Evolutionary conservation across 2,888 invertebrate species (phyloP).

Genomic region (Gnatocerus cornutus): DNA sequence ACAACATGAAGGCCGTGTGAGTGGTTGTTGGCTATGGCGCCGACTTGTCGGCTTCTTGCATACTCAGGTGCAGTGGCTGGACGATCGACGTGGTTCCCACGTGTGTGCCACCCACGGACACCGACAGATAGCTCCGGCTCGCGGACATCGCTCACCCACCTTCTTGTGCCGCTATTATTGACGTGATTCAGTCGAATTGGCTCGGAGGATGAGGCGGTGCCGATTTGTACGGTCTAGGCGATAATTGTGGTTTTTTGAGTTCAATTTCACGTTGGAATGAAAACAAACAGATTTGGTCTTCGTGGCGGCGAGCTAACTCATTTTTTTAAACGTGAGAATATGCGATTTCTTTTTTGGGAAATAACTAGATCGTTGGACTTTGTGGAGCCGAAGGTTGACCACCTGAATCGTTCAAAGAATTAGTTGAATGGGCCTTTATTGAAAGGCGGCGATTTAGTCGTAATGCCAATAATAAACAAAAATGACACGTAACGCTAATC

Average conservation of each 20-base stretch:
- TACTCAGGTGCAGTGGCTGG: conserved; percentile 79
- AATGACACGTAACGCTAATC: not conserved
- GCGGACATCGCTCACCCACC: conserved; percentile 44
- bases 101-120: conserved; percentile 67
- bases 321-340: conserved; percentile 29
- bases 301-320: no score
- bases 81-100: conserved; percentile 68
- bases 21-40: conserved; percentile 71
- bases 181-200: conserved; percentile 17
- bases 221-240: no score
- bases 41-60: conserved; percentile 77
- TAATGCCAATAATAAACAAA: not conserved
- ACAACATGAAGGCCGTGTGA: conserved; percentile 54
- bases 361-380: not conserved
- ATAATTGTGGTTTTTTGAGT: no score
- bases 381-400: conserved; percentile 2
- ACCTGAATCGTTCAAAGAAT: not conserved
- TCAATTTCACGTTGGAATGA: no score
- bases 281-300: no score
- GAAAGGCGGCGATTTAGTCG: not conserved
- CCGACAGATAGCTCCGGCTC: conserved; percentile 45
- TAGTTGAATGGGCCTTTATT: not conserved
- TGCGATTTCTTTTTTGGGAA: conserved; percentile 11
- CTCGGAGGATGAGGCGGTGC: not conserved
- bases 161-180: conserved; percentile 20